phyloP scores from a whole-genome alignment of 2,888 invertebrate genomes.

The Pediacus dermestoides region DNA sequence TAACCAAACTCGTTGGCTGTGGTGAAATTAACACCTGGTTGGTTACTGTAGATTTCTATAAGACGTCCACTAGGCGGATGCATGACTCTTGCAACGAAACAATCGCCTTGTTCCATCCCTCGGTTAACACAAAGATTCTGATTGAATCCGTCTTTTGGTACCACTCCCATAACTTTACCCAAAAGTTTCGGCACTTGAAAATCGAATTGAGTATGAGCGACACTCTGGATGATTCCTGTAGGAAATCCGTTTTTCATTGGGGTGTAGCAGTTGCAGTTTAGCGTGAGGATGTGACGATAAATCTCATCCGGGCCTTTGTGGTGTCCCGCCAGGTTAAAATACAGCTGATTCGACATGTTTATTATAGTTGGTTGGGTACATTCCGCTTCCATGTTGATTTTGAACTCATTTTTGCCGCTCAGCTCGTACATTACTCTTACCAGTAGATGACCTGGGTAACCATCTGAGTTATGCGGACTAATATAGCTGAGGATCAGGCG shows the following conservation, averaged over 20 bases:
- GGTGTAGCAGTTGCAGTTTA: constrained; percentile 76
- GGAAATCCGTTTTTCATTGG: constrained; percentile 65
- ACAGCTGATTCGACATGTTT: constrained; percentile 81
- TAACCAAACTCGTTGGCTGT: constrained; percentile 61
- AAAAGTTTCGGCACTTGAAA: constrained; percentile 64
- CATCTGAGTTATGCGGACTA: constrained; percentile 75
- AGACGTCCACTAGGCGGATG: constrained; percentile 70
- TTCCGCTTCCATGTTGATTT: constrained; percentile 72
- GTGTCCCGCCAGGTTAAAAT: constrained; percentile 89
- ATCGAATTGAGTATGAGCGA: constrained; percentile 69
- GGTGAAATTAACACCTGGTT: constrained; percentile 84
- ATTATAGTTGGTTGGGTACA: constrained; percentile 75
- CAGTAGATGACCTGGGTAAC: constrained; percentile 79
- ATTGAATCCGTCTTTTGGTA: constrained; percentile 71
- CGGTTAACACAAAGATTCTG: constrained; percentile 74
- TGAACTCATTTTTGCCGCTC: constrained; percentile 69
- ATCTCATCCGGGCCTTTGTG: constrained; percentile 62
- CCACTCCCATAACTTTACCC: constrained; percentile 60
- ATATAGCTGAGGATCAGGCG: constrained; percentile 69
- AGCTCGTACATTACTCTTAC: constrained; percentile 68
- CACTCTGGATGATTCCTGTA: constrained; percentile 68
- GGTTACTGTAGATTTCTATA: constrained; percentile 77
- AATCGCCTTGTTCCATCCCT: constrained; percentile 54
- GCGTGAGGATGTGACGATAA: constrained; percentile 64
- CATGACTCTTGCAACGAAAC: constrained; percentile 62